Base-by-base conservation (phyloP, 2,797 vertebrate genomes). In the Pelobates cultripes region DNA sequence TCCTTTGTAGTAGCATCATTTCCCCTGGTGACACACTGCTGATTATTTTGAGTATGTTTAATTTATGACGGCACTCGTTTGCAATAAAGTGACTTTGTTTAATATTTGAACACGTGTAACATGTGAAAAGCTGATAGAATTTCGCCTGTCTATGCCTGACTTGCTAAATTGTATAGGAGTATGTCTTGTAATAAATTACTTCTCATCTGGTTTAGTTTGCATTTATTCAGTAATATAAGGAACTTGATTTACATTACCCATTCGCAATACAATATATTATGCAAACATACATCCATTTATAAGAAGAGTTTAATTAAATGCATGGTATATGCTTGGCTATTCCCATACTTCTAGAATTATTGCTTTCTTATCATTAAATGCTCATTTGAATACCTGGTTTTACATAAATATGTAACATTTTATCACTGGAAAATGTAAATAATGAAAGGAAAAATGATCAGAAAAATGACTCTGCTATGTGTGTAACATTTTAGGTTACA, bases 271-370 rank as follows among this genome's bases (percentile, higher is more conserved):
- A 51, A 28, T 28, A 28, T 28, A 28, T 28, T 1, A 28, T 75
- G 43, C 17, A 75, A 45, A 44, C 17, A 43, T 8, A 28, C 43
- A 75, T 74, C 43, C 17, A 43, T 64, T 63, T 45, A 64, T 28
- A 75, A n/a, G 5, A 66, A 42, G 10, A 43, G 40, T 75, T 75
- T 75, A 75, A 75, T 75, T 75, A 75, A 64, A 66, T 40, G 61
- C 43, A 64, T 75, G 43, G 15, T 75, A 47, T 45, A 41, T 44
- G 57, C 64, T 44, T n/a, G 12, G 57, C 15, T 60, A 17, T 60
- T 60, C 4, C 7, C 57, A 66, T 43, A 75, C 9, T 45, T 66
- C 44, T 66, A 43, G 61, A 64, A 60, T 44, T 13, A 66, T 44
- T 64, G 17, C 60, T 40, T 45, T 47, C 13, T 51, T 44, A 66